Base-by-base conservation (phyloP, 2,113 vertebrate genomes). In the Heterotilapia buettikoferi region DNA sequence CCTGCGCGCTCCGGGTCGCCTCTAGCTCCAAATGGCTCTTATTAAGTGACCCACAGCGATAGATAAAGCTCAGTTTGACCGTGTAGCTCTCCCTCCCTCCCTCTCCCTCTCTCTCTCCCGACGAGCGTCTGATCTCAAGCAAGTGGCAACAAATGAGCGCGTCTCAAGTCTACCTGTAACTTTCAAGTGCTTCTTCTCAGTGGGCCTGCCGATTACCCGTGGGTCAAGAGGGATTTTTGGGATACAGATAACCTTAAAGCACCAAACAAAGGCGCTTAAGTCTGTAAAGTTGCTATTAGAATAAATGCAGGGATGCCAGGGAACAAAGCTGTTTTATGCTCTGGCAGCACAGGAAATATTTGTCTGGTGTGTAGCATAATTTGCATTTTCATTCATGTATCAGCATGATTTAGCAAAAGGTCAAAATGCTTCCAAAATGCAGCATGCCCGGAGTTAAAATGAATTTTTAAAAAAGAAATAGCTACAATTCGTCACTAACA, bases 121-220 rank as follows among this genome's bases (percentile, higher is more conserved):
- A 40, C 38, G 56, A 87, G 89, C 86, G 91, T 92, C 90, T 84
- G 93, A 91, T 93, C 92, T 90, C 63, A 54, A 90, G 88, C 86
- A 89, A 90, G 90, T 93, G 92, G 91, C 91, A 91, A 94, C 93
- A 90, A 87, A 84, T 86, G 86, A 85, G 88, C 94, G 88, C 95
- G 68, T 88, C 87, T 93, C 82, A 71, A 38, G 50, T 86, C 84
- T 94, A 94, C 92, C 92, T 94, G 89, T 63, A 85, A 82, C 88
- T 91, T 92, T 85, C 54, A 82, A 21, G 84, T 31, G 86, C 84
- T 89, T 86, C 84, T 86, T 79, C 84, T 56, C 52, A 2, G n/a
- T 54, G 3, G 86, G 21, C 85, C 73, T 29, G 31, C 9, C 9
- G 79, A 38, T 16, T 10, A 24, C 11, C 2, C 24, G 16, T 13